Percentiles rank a stretch among this genome's conserved stretches.
Evolutionary conservation across 1,140 invertebrate genomes (phyloP).

Genomic region (Drosophila punjabiensis): DNA sequence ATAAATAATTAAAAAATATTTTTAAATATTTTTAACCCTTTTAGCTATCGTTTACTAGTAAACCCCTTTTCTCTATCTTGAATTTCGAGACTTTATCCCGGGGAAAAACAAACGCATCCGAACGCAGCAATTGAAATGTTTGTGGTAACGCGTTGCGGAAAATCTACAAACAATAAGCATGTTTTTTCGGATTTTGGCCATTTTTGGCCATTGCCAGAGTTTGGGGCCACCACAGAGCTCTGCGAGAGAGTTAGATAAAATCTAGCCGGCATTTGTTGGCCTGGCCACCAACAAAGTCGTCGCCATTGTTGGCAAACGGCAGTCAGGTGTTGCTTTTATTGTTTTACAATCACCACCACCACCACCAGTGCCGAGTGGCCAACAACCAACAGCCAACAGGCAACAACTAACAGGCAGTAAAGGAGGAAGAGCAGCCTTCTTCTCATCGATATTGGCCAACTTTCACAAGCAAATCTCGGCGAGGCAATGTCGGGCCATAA

Average conservation of each 20-base stretch:
- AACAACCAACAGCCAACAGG: constrained; percentile 3
- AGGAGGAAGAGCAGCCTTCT: constrained; percentile 36
- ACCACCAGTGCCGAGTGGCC: constrained; percentile 3
- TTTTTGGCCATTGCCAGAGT: constrained; percentile 47
- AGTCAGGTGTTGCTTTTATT: constrained; percentile 84
- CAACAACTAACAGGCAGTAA: constrained; percentile 18
- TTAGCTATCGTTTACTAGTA: background rate
- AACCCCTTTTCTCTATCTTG: background rate
- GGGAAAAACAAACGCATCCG: constrained; percentile 45
- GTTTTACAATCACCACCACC: constrained; percentile 72
- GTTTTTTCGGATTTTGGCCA: constrained; percentile 64
- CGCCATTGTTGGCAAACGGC: constrained; percentile 78
- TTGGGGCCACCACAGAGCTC: too few species aligned
- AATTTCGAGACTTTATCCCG: background rate
- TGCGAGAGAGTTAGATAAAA: constrained; percentile 40
- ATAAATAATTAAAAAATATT: too few species aligned
- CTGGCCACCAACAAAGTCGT: constrained; percentile 62
- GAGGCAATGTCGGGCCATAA: too few species aligned
- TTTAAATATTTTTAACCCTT: background rate
- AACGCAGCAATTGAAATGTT: constrained; percentile 82
- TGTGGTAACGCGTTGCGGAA: constrained; percentile 37
- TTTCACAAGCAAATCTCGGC: constrained; percentile 70
- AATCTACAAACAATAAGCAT: constrained; percentile 77
- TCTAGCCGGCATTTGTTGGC: constrained; percentile 49
- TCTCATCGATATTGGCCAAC: constrained; percentile 56